phyloP scores from a whole-genome alignment of 2,888 invertebrate species.

The Tachina fera region DNA sequence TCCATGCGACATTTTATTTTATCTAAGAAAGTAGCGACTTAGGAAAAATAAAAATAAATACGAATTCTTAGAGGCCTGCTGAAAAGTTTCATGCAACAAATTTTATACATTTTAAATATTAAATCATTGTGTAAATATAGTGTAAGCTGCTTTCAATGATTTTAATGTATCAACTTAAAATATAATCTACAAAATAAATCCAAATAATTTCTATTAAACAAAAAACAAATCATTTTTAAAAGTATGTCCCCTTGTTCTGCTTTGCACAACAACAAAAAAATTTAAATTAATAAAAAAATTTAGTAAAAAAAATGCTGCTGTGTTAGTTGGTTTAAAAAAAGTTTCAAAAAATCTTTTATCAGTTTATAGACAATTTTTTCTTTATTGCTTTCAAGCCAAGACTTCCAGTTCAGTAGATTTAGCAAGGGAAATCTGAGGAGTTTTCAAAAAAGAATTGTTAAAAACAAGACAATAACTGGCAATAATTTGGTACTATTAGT shows the following conservation, averaged over 20 bases:
- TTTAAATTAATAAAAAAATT: conserved; percentile 22
- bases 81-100: background rate
- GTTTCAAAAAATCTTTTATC: conserved; percentile 20
- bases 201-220: background rate
- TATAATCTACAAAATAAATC: conserved; percentile 1
- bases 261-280: conserved; percentile 10
- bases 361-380: background rate
- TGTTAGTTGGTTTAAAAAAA: conserved; percentile 42
- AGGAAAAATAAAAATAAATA: too few relatives aligned
- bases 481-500: too few relatives aligned
- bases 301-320: conserved; percentile 61
- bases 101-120: background rate
- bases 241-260: conserved; percentile 64
- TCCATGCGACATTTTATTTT: too few relatives aligned
- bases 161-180: conserved; percentile 36
- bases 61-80: background rate
- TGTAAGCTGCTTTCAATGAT: background rate
- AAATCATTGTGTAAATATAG: background rate
- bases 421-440: too few relatives aligned
- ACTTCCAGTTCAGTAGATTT: too few relatives aligned
- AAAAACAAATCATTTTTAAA: conserved; percentile 70
- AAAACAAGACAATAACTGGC: too few relatives aligned
- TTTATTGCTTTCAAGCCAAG: too few relatives aligned
- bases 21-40: too few relatives aligned
- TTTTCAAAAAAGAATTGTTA: too few relatives aligned